These are phyloP conservation scores for Drosophila mettleri DNA, from an alignment of 2,888 invertebrate species.

Conservation along the genomic window DNA sequence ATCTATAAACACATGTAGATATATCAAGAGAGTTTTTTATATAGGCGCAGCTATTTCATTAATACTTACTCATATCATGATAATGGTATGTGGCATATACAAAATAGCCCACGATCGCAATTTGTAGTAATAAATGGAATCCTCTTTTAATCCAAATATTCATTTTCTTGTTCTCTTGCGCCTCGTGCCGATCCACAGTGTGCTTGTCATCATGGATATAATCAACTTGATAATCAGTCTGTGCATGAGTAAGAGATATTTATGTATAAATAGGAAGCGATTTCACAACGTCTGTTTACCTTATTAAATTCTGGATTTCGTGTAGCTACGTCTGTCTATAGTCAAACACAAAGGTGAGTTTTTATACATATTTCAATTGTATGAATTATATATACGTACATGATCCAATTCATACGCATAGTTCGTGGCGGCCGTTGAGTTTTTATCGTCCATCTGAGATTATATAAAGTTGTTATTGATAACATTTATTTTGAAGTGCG, in stretches of 20 bases:
- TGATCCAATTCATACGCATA: slow-evolving; percentile 70
- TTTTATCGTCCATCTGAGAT: slow-evolving; percentile 60
- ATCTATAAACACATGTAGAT: neutral
- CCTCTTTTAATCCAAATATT: slow-evolving; percentile 46
- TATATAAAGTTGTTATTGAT: slow-evolving; percentile 23
- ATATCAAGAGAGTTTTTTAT: too few species aligned
- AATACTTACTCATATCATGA: slow-evolving; percentile 73
- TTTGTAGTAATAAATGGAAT: slow-evolving; percentile 63
- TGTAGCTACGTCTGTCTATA: slow-evolving; percentile 37
- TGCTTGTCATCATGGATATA: slow-evolving; percentile 29
- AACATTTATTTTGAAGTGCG: slow-evolving; percentile 2
- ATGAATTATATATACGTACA: slow-evolving; percentile 51
- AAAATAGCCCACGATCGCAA: slow-evolving; percentile 79
- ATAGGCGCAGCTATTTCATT: neutral
- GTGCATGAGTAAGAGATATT: neutral
- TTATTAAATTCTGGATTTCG: slow-evolving; percentile 36
- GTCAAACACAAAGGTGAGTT: neutral
- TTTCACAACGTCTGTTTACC: slow-evolving; percentile 21
- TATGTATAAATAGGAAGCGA: too few species aligned
- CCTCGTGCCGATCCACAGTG: neutral
- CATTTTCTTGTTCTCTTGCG: neutral
- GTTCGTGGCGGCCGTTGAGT: slow-evolving; percentile 64
- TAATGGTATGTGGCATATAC: slow-evolving; percentile 83
- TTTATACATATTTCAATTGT: neutral
- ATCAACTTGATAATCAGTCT: slow-evolving; percentile 65